These are phyloP conservation scores for Sebastes oblongus DNA, from an alignment of 2,797 vertebrate species.

Conservation along the genomic window DNA sequence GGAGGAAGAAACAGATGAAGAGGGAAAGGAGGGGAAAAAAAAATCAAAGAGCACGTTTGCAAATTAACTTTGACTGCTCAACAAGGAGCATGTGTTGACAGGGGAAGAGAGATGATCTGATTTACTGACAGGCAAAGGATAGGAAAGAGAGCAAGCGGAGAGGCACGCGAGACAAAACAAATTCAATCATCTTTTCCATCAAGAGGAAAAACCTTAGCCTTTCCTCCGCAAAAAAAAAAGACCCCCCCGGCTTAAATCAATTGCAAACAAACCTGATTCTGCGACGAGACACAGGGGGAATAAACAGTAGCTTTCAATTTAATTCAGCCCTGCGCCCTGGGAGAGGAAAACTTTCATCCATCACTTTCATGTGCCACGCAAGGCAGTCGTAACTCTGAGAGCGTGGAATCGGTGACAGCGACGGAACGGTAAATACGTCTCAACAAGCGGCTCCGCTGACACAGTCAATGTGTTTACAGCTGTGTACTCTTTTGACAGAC, in stretches of 20 bases:
- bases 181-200: constrained; percentile 84
- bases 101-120: constrained; percentile 79
- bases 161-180: constrained; percentile 80
- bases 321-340: constrained; percentile 75
- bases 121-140: constrained; percentile 76
- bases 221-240: constrained; percentile 61
- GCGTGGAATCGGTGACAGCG: constrained; percentile 56
- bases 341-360: constrained; percentile 84
- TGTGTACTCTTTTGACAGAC: constrained; percentile 44
- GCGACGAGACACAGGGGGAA: constrained; percentile 74
- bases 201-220: constrained; percentile 76
- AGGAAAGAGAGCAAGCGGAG: constrained; percentile 59
- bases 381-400: constrained; percentile 57
- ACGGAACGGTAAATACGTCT: constrained; percentile 69
- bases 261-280: constrained; percentile 84
- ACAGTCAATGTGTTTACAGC: constrained; percentile 63
- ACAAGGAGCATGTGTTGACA: constrained; percentile 82
- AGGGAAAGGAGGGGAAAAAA: neutral
- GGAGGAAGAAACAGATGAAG: constrained; percentile 3
- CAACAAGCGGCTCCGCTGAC: constrained; percentile 60
- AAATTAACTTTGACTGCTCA: constrained; percentile 85
- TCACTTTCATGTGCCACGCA: constrained; percentile 80
- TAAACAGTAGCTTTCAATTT: constrained; percentile 87
- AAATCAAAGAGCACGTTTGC: constrained; percentile 68
- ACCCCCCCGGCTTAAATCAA: constrained; percentile 82